phyloP scores from a whole-genome alignment of 2,797 vertebrate species.

The Jordanella pulchra region DNA sequence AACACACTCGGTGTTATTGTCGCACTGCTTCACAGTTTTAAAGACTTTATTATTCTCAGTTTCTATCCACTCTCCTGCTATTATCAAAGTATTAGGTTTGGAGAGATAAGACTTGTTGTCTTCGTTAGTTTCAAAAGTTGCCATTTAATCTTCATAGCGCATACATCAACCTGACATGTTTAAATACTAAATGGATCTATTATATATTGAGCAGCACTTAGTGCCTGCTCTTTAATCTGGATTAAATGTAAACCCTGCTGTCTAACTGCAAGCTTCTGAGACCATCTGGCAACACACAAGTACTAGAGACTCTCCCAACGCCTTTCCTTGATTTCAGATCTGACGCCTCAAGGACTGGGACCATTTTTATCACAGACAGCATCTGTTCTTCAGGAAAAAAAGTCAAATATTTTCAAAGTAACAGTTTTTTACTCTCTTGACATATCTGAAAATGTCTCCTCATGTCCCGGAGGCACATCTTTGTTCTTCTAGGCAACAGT shows the following conservation, averaged over 20 bases:
- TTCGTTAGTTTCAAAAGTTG: not conserved
- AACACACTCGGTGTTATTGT: not conserved
- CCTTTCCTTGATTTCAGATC: slow-evolving; percentile 13
- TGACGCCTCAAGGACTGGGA: slow-evolving; percentile 23
- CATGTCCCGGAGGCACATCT: not conserved
- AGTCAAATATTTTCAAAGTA: slow-evolving; percentile 30
- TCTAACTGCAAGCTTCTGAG: not conserved
- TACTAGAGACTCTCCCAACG: slow-evolving; percentile 1
- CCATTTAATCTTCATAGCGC: not conserved
- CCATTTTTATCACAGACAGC: slow-evolving; percentile 42
- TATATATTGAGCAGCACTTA: slow-evolving; percentile 1
- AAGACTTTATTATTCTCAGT: not conserved
- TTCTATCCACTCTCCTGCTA: not conserved
- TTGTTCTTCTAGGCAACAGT: not conserved
- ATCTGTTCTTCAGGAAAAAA: slow-evolving; percentile 41
- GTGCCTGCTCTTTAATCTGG: not conserved
- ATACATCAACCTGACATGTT: not conserved
- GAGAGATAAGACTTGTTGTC: not conserved
- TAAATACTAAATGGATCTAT: slow-evolving; percentile 3
- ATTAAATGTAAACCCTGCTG: not conserved
- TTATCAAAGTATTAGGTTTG: not conserved
- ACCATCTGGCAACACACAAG: slow-evolving; percentile 17
- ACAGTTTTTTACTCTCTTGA: slow-evolving; percentile 57
- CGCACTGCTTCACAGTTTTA: not conserved
- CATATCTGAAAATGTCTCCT: slow-evolving; percentile 21